Evolutionary conservation across 2,797 vertebrate genomes (phyloP).

Genomic region (Danio kyathit): DNA sequence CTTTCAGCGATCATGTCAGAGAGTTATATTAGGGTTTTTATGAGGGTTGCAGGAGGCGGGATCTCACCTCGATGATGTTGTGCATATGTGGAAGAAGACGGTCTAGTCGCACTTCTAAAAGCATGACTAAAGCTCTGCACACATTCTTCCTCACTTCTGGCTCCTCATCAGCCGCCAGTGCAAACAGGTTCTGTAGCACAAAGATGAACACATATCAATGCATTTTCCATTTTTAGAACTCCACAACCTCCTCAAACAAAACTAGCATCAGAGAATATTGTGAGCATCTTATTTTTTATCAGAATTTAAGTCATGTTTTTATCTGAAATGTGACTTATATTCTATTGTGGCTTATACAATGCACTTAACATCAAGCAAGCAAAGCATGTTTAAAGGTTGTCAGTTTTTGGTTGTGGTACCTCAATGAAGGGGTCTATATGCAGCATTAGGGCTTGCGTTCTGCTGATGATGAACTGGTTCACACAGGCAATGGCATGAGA

Average conservation of each 20-base stretch:
- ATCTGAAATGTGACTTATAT: too few relatives aligned
- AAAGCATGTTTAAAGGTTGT: too few relatives aligned
- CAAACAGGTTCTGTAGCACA: constrained; percentile 84
- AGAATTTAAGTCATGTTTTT: too few relatives aligned
- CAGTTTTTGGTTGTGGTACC: constrained; percentile 71
- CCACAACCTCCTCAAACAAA: background rate
- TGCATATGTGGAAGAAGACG: constrained; percentile 90
- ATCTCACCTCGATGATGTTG: constrained; percentile 86
- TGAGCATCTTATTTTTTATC: too few relatives aligned
- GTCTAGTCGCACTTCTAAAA: constrained; percentile 90
- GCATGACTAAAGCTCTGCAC: constrained; percentile 87
- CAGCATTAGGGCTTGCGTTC: constrained; percentile 97
- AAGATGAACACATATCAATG: background rate
- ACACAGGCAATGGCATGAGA: constrained; percentile 98
- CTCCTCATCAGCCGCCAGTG: constrained; percentile 85
- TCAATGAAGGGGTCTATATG: constrained; percentile 98
- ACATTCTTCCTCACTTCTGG: constrained; percentile 90
- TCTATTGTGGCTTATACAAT: too few relatives aligned
- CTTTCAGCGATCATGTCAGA: background rate
- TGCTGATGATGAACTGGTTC: constrained; percentile 98
- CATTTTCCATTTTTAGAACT: background rate
- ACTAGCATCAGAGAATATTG: background rate
- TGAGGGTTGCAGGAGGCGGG: background rate
- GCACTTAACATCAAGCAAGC: too few relatives aligned
- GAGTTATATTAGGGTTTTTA: background rate